Evolutionary conservation across 2,113 vertebrate genomes (phyloP), one percentile per base, ranked within the genome.

Genomic region (Rostratula benghalensis): DNA sequence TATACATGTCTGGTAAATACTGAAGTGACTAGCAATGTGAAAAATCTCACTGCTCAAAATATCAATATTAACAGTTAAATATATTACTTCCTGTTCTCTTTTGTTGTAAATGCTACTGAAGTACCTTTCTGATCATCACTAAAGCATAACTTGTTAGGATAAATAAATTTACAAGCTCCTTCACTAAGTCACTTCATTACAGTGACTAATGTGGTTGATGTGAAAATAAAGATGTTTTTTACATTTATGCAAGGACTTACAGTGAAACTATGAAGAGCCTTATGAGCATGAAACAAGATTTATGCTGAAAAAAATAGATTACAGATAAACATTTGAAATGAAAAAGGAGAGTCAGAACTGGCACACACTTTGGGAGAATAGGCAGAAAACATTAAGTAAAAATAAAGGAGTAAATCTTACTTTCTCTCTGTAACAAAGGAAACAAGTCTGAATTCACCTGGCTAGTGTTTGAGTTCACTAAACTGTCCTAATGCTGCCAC

Each of bases 401-500:
- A 89, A 89, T 88, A 80, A 81, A 83, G 61, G 28, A 95, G 45
- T 74, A 91, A 87, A 91, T 77, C 85, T 92, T 90, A 48, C 81
- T 94, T 94, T 93, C 45, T 39, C 51, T 68, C 48, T 64, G 53
- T 18, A 22, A 54, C 79, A 43, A 43, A 95, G 46, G 73, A 87
- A 9, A 1, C 8, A 61, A 50, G 25, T 89, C 81, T 79, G 65
- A 90, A 89, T 76, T 94, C 59, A 91, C 73, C 86, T 73, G 6
- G 6, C 37, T 41, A 13, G 28, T 28, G 30, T 21, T 57, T 4
- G 28, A 50, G 6, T 23, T 24, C 1, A 8, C 28, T 57, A 23
- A 64, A 25, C 46, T 89, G 60, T 54, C 43, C 51, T 86, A 70
- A 94, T 22, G 71, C 95, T 95, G 96, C 96, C 96, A 94, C 50